phyloP scores from a whole-genome alignment of 2,797 vertebrate genomes.

The Schizopygopsis malacanthus region DNA sequence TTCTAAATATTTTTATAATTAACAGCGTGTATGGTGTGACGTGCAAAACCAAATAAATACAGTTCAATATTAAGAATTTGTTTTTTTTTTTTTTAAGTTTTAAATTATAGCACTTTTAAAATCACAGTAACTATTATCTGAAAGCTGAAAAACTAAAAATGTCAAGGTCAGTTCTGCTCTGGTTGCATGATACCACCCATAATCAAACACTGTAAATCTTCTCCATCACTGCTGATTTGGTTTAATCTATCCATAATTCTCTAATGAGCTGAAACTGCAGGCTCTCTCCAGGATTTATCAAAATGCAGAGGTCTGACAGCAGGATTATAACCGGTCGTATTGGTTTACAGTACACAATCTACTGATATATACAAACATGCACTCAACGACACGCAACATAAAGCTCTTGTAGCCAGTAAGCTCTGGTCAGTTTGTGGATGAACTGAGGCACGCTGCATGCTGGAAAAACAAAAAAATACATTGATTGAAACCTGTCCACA shows the following conservation, averaged over 20 bases:
- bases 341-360: slow-evolving; percentile 30
- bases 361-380: slow-evolving; percentile 26
- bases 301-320: slow-evolving; percentile 19
- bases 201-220: slow-evolving; percentile 5
- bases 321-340: slow-evolving; percentile 20
- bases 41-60: background rate
- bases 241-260: slow-evolving; percentile 26
- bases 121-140: background rate
- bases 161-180: slow-evolving; percentile 4
- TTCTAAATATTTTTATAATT: background rate
- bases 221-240: slow-evolving; percentile 9
- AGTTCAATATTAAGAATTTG: background rate
- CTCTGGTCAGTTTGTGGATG: slow-evolving; percentile 5
- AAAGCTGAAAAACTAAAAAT: background rate
- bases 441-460: slow-evolving; percentile 19
- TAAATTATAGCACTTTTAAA: background rate
- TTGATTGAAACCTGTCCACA: slow-evolving; percentile 58
- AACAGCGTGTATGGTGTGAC: background rate
- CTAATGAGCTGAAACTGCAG: slow-evolving; percentile 8
- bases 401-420: slow-evolving; percentile 25
- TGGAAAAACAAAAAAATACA: slow-evolving; percentile 57
- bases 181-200: background rate
- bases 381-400: slow-evolving; percentile 15
- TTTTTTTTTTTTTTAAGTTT: too few relatives aligned
- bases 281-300: slow-evolving; percentile 18